phyloP scores from a whole-genome alignment of 1,140 invertebrate species.

The Telenomus remus region DNA sequence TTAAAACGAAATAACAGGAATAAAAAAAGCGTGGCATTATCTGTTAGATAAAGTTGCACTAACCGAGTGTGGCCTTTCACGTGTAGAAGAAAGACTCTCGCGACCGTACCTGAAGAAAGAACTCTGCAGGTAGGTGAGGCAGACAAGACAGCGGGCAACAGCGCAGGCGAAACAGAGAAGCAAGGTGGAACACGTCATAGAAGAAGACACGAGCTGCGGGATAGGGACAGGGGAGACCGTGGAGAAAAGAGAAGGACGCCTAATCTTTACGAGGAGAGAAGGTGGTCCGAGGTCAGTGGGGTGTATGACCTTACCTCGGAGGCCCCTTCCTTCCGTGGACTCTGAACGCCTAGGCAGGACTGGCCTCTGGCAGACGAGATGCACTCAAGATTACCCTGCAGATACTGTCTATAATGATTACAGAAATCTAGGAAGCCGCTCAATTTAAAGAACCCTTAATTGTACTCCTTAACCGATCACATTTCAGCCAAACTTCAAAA shows the following conservation, averaged over 20 bases:
- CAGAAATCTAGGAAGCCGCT: slow-evolving; percentile 73
- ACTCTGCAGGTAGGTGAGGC: slow-evolving; percentile 50
- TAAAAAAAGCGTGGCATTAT: background rate
- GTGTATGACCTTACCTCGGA: slow-evolving; percentile 74
- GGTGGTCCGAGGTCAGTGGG: slow-evolving; percentile 75
- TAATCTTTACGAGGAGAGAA: slow-evolving; percentile 57
- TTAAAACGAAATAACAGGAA: too few relatives aligned
- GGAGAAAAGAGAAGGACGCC: slow-evolving; percentile 26
- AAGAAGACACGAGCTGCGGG: slow-evolving; percentile 16
- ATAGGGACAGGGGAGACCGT: background rate
- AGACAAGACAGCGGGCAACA: slow-evolving; percentile 38
- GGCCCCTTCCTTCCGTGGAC: slow-evolving; percentile 74
- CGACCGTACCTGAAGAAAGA: slow-evolving; percentile 44
- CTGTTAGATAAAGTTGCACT: slow-evolving; percentile 46
- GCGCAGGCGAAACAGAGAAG: slow-evolving; percentile 33
- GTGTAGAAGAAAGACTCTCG: slow-evolving; percentile 52
- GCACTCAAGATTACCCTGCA: slow-evolving; percentile 72
- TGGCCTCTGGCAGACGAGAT: slow-evolving; percentile 71
- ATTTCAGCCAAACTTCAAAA: slow-evolving; percentile 42
- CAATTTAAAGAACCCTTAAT: slow-evolving; percentile 72
- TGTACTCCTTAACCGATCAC: slow-evolving; percentile 44
- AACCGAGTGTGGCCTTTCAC: slow-evolving; percentile 50
- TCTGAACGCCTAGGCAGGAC: slow-evolving; percentile 61
- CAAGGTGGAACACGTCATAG: slow-evolving; percentile 44
- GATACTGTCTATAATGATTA: slow-evolving; percentile 74